These are phyloP conservation scores for Monopterus albus DNA, from an alignment of 2,113 vertebrate species.

Conservation along the genomic window DNA sequence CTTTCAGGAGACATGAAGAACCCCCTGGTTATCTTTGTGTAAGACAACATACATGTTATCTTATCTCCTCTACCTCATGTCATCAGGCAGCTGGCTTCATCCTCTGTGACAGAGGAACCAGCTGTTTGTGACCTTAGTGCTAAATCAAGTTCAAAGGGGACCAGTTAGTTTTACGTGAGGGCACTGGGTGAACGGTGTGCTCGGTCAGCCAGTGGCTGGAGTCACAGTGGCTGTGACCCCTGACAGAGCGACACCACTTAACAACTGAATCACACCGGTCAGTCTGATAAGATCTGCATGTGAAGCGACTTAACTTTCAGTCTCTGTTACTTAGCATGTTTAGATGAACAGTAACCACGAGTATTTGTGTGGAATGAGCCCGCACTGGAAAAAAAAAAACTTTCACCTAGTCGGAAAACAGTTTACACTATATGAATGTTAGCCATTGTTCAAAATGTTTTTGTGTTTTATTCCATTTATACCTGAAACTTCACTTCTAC, in stretches of 20 bases:
- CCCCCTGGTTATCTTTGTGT: constrained; percentile 37
- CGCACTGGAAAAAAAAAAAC: not conserved
- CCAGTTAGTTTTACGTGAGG: constrained; percentile 83
- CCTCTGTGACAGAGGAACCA: constrained; percentile 80
- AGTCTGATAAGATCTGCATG: constrained; percentile 39
- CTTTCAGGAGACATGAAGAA: constrained; percentile 33
- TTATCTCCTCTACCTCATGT: constrained; percentile 83
- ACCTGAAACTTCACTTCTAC: not conserved
- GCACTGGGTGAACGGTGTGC: constrained; percentile 84
- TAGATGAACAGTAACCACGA: constrained; percentile 1
- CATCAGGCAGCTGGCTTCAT: constrained; percentile 78
- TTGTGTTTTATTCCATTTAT: not conserved
- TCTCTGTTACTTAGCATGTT: not conserved
- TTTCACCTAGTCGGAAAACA: constrained; percentile 7
- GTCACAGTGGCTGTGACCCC: constrained; percentile 66
- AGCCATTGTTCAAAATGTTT: not conserved
- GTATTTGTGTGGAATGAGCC: not conserved
- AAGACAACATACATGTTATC: constrained; percentile 59
- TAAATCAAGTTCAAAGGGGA: constrained; percentile 94
- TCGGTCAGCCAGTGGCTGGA: constrained; percentile 80
- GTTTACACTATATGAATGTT: not conserved
- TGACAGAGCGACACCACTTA: constrained; percentile 53
- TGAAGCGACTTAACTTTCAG: constrained; percentile 24
- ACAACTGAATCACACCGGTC: constrained; percentile 19
- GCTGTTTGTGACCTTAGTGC: constrained; percentile 84